phyloP scores from a whole-genome alignment of 2,113 vertebrate species.

The Sander vitreus region DNA sequence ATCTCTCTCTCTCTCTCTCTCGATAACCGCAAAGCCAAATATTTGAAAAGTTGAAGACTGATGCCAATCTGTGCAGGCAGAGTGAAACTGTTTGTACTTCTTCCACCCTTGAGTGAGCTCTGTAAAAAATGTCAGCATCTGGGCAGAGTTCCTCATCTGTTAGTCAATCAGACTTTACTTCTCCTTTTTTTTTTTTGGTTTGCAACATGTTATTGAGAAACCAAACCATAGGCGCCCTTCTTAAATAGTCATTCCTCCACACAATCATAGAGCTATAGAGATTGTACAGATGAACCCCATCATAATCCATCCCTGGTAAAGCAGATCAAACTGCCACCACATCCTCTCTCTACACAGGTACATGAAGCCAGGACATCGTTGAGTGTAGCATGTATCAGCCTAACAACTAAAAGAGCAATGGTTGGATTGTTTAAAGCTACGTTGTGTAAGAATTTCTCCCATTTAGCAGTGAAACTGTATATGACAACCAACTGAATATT shows the following conservation, averaged over 20 bases:
- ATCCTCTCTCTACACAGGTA: not conserved
- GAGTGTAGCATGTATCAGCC: too few relatives aligned
- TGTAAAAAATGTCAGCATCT: conserved; percentile 11
- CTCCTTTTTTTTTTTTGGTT: conserved; percentile 52
- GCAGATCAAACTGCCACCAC: not conserved
- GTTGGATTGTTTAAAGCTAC: too few relatives aligned
- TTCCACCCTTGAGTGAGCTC: not conserved
- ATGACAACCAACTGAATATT: too few relatives aligned
- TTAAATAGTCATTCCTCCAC: not conserved
- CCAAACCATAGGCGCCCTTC: not conserved
- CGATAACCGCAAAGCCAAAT: too few relatives aligned
- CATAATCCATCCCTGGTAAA: not conserved
- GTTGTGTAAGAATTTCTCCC: too few relatives aligned
- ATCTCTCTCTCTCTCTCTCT: too few relatives aligned
- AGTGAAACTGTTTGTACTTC: not conserved
- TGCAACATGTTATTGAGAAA: conserved; percentile 45
- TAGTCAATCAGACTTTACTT: conserved; percentile 61
- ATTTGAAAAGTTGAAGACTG: not conserved
- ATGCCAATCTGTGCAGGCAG: not conserved
- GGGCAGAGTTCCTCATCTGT: conserved; percentile 38
- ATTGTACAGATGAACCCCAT: too few relatives aligned
- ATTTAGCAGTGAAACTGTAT: too few relatives aligned
- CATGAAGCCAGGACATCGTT: not conserved
- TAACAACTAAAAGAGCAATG: too few relatives aligned
- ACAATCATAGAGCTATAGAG: not conserved